Conservation (phyloP, 1,140 invertebrate species). For the Drosophila dunni region DNA sequence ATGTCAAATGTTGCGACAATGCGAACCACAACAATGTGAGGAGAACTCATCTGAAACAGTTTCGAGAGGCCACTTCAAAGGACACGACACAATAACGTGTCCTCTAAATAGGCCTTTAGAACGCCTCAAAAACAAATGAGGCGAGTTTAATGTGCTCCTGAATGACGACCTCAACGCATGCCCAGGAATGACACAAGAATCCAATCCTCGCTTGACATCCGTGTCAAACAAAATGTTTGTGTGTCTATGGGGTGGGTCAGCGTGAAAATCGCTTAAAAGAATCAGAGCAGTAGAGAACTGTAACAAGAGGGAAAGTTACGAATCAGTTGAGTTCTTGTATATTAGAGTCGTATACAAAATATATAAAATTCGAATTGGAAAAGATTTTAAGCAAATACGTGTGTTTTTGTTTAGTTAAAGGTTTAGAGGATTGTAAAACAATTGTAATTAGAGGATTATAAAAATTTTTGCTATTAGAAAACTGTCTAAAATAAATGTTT, state of each 20-base stretch:
- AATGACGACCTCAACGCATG: slow-evolving; percentile 29
- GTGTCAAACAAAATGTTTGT: slow-evolving; percentile 7
- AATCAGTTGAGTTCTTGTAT: neutral
- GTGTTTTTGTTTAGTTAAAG: no score
- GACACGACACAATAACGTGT: slow-evolving; percentile 31
- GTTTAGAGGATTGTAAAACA: no score
- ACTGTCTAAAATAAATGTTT: no score
- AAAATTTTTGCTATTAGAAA: no score
- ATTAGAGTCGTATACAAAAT: neutral
- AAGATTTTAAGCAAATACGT: neutral
- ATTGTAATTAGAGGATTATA: no score
- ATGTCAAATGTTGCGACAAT: slow-evolving; percentile 46
- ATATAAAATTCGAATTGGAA: neutral
- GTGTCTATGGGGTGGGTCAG: slow-evolving; percentile 32
- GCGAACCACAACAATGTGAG: slow-evolving; percentile 43
- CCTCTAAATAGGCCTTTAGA: neutral
- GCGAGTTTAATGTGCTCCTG: slow-evolving; percentile 36
- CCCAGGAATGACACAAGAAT: slow-evolving; percentile 36
- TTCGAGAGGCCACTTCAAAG: slow-evolving; percentile 48
- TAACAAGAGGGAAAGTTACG: neutral
- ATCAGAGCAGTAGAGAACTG: neutral
- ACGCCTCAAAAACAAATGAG: slow-evolving; percentile 45
- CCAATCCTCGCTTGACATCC: slow-evolving; percentile 13
- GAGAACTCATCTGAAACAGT: slow-evolving; percentile 35
- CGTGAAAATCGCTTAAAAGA: slow-evolving; percentile 37